Evolutionary conservation across 2,888 invertebrate species (phyloP).

Genomic region (Napeogenes inachia): DNA sequence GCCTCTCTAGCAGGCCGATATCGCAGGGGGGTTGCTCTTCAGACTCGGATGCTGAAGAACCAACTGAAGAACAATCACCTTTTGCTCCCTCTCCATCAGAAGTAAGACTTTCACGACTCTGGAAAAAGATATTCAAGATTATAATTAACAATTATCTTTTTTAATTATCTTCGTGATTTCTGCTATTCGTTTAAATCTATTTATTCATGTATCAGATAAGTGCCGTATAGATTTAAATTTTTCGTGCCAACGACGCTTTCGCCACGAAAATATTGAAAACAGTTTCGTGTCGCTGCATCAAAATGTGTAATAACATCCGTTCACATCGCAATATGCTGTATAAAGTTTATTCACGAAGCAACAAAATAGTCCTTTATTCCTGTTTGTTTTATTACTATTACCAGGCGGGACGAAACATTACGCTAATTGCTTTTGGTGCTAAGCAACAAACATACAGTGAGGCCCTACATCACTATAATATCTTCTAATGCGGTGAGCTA

Average conservation of each 20-base stretch:
- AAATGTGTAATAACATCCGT: conserved; percentile 16
- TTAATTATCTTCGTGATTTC: not conserved
- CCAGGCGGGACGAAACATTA: conserved; percentile 22
- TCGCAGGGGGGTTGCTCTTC: conserved; percentile 88
- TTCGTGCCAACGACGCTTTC: conserved; percentile 12
- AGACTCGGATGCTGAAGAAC: conserved; percentile 74
- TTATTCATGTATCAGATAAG: not conserved
- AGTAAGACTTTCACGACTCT: conserved; percentile 82
- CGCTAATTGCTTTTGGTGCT: conserved; percentile 24
- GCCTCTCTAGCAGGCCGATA: conserved; percentile 89
- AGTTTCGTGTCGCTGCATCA: conserved; percentile 20
- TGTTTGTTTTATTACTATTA: conserved; percentile 23
- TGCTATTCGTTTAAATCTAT: not conserved
- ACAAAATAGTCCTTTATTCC: conserved; percentile 28
- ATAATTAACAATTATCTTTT: not conserved
- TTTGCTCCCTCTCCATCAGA: conserved; percentile 80
- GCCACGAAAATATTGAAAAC: conserved; percentile 7
- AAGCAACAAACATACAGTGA: conserved; percentile 19
- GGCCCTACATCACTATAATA: conserved; percentile 13
- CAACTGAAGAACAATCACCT: conserved; percentile 78
- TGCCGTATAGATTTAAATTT: conserved; percentile 5
- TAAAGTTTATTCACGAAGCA: conserved; percentile 9
- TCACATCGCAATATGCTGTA: not conserved
- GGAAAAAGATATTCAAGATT: conserved; percentile 37
- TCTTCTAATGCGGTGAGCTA: conserved; percentile 9